These are phyloP conservation scores for Eptatretus burgeri DNA, from an alignment of 2,113 vertebrate genomes.

Conservation along the genomic window DNA sequence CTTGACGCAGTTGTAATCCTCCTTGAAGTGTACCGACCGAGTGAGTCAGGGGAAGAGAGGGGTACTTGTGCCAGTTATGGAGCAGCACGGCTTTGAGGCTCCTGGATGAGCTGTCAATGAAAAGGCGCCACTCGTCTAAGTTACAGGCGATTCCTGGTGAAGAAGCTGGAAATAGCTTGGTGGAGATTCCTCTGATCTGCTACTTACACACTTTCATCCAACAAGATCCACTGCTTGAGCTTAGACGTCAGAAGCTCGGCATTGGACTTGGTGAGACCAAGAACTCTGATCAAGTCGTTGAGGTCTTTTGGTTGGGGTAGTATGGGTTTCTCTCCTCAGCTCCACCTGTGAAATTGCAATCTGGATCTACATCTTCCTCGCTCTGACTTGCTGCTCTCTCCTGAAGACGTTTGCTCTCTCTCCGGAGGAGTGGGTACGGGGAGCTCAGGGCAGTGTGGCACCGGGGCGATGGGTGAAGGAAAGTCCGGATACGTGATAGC, in stretches of 20 bases:
- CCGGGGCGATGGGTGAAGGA: too few species aligned
- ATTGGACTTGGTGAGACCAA: too few species aligned
- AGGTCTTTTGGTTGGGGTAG: background rate
- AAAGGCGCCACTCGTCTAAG: background rate
- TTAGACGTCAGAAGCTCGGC: too few species aligned
- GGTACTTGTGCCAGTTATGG: background rate
- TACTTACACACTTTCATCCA: background rate
- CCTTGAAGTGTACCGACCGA: background rate
- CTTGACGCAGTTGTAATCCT: background rate
- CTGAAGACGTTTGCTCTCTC: too few species aligned
- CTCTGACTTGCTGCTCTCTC: too few species aligned
- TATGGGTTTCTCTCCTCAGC: background rate
- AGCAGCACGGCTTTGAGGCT: too few species aligned
- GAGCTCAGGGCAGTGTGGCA: too few species aligned
- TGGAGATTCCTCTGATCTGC: background rate
- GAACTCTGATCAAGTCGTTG: too few species aligned
- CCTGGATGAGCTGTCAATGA: constrained; percentile 4
- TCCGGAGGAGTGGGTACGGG: too few species aligned
- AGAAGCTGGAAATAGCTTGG: background rate
- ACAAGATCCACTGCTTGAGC: too few species aligned
- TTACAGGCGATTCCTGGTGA: constrained; percentile 1
- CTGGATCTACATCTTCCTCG: too few species aligned
- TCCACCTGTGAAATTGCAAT: background rate
- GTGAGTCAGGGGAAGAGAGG: background rate
- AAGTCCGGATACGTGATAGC: background rate